A percentile compares a stretch with the other conserved stretches of the same genome.
phyloP scores from a whole-genome alignment of 2,888 invertebrate species.

The Dichetophora obliterata region DNA sequence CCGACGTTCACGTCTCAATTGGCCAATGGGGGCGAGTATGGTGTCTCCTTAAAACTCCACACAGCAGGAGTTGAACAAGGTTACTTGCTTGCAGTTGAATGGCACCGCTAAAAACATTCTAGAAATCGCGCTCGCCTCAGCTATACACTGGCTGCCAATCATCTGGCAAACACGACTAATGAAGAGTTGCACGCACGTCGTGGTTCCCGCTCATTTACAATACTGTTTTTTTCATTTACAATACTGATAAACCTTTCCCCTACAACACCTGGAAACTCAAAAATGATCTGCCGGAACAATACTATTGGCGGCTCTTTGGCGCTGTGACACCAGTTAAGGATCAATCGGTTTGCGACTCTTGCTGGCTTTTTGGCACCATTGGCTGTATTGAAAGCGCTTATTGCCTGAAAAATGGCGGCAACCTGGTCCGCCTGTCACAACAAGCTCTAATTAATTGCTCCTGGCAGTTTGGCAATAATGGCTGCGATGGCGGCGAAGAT shows the following conservation, averaged over 20 bases:
- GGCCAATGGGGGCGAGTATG: constrained; percentile 74
- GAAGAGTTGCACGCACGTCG: constrained; percentile 82
- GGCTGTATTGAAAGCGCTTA: constrained; percentile 93
- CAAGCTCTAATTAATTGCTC: constrained; percentile 96
- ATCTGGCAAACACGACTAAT: constrained; percentile 86
- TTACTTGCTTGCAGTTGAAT: constrained; percentile 87
- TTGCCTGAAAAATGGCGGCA: constrained; percentile 85
- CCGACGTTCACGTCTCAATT: constrained; percentile 86
- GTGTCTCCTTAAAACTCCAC: constrained; percentile 86
- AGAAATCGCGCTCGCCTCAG: constrained; percentile 82
- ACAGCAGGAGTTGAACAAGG: constrained; percentile 77
- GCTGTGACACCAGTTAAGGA: constrained; percentile 96
- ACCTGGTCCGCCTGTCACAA: constrained; percentile 87
- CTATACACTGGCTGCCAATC: constrained; percentile 85
- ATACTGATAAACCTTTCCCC: constrained; percentile 85
- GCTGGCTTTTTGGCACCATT: constrained; percentile 96
- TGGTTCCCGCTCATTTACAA: constrained; percentile 76
- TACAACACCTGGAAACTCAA: constrained; percentile 73
- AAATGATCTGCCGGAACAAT: constrained; percentile 77
- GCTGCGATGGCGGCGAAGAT: constrained; percentile 99
- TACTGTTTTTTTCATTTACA: too few species aligned
- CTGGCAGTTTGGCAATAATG: constrained; percentile 97
- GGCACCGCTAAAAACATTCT: constrained; percentile 80
- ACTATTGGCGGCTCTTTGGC: constrained; percentile 92
- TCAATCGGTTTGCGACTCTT: constrained; percentile 97